Percentiles rank a stretch among this genome's conserved stretches.
phyloP scores from a whole-genome alignment of 1,140 invertebrate species.

The Metaphire vulgaris region DNA sequence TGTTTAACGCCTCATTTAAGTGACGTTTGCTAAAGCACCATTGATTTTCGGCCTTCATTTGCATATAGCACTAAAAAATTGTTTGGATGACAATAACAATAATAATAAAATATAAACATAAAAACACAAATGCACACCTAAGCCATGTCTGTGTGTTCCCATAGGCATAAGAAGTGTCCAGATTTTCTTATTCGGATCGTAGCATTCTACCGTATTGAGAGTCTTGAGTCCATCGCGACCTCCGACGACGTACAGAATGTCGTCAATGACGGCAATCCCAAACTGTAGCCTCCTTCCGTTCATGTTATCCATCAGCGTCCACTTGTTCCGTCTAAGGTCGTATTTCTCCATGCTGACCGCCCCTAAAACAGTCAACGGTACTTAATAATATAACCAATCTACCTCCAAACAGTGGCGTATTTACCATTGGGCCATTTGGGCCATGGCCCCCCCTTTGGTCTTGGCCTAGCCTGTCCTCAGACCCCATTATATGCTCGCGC shows the following conservation, averaged over 20 bases:
- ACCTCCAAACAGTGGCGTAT: neutral
- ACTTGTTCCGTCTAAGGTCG: conserved; percentile 73
- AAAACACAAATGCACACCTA: conserved; percentile 53
- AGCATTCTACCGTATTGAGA: conserved; percentile 77
- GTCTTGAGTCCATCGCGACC: conserved; percentile 90
- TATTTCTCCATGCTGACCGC: conserved; percentile 82
- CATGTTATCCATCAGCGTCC: conserved; percentile 73
- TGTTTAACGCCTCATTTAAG: too few species aligned
- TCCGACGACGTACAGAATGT: conserved; percentile 74
- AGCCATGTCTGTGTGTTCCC: conserved; percentile 82
- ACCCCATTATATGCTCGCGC: neutral
- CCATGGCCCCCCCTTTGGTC: neutral
- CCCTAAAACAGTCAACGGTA: conserved; percentile 53
- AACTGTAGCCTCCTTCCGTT: conserved; percentile 73
- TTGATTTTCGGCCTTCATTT: too few species aligned
- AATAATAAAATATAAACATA: neutral
- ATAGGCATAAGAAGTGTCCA: conserved; percentile 78
- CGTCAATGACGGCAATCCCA: conserved; percentile 77
- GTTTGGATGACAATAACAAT: neutral
- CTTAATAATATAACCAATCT: neutral
- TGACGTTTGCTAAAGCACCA: too few species aligned
- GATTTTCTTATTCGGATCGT: conserved; percentile 66
- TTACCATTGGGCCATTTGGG: neutral
- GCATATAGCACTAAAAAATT: too few species aligned
- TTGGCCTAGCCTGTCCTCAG: neutral